These are phyloP conservation scores for Orthosia gothica DNA, from an alignment of 2,888 invertebrate genomes.

Conservation along the genomic window DNA sequence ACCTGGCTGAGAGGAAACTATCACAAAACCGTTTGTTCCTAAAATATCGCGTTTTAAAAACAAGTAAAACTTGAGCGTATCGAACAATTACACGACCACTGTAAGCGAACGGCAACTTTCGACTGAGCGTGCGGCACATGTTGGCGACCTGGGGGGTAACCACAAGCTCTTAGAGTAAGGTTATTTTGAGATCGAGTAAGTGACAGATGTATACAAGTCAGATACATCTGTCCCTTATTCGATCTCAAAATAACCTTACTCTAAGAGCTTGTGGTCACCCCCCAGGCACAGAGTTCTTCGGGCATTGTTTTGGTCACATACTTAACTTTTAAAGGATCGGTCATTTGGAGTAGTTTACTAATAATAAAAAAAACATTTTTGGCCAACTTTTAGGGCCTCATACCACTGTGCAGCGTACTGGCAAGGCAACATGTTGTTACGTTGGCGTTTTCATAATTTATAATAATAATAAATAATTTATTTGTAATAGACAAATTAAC, in stretches of 20 bases:
- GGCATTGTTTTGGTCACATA: neutral
- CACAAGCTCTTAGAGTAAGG: too few species aligned
- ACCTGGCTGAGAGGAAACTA: conserved; percentile 2
- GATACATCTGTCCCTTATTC: too few species aligned
- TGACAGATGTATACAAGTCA: too few species aligned
- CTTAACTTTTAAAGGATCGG: neutral
- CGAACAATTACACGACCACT: neutral
- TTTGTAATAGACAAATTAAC: too few species aligned
- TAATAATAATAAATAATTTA: too few species aligned
- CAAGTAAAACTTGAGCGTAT: conserved; percentile 2
- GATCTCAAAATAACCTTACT: too few species aligned
- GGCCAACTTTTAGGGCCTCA: neutral
- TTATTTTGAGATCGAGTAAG: too few species aligned
- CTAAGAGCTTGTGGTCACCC: too few species aligned
- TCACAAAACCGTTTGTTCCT: neutral
- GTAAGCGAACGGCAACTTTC: conserved; percentile 1
- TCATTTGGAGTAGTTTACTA: neutral
- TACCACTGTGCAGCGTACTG: too few species aligned
- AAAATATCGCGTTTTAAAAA: neutral
- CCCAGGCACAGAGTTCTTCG: conserved; percentile 2
- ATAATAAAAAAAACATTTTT: neutral
- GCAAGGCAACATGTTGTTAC: too few species aligned
- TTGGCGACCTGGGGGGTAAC: neutral
- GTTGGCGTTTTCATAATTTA: too few species aligned
- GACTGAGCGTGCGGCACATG: neutral